These are phyloP conservation scores for Mustelus asterias DNA, from an alignment of 2,113 vertebrate genomes.

Conservation along the genomic window DNA sequence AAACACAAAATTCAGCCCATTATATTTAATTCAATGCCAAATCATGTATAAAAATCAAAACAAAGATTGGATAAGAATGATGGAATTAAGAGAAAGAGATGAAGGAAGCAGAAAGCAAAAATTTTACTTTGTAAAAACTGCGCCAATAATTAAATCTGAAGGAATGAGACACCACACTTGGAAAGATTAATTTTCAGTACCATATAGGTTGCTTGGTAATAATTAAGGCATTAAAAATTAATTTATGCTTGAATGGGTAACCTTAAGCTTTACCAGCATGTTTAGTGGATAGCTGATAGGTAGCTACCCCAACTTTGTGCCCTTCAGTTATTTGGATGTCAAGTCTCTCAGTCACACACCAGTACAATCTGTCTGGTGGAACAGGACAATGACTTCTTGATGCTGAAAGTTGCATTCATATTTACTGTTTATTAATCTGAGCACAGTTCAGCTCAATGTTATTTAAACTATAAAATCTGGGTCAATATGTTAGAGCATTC, in stretches of 20 bases:
- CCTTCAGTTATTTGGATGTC: not conserved
- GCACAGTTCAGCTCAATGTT: not conserved
- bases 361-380: not conserved
- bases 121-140: not conserved
- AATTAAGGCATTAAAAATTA: too few species aligned
- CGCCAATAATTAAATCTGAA: not conserved
- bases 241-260: too few species aligned
- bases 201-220: too few species aligned
- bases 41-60: not conserved
- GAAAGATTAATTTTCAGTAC: too few species aligned
- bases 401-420: too few species aligned
- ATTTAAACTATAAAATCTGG: not conserved
- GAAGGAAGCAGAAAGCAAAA: not conserved
- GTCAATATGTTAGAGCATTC: not conserved
- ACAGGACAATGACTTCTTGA: not conserved
- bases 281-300: not conserved
- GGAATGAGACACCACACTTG: not conserved
- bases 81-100: not conserved
- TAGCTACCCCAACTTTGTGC: too few species aligned
- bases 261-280: not conserved
- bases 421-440: not conserved
- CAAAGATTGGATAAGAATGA: not conserved
- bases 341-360: not conserved
- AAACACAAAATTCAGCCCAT: too few species aligned
- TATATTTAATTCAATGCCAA: not conserved